Evolutionary conservation across 2,797 vertebrate genomes (phyloP).

Genomic region (Sebastes steindachneri): DNA sequence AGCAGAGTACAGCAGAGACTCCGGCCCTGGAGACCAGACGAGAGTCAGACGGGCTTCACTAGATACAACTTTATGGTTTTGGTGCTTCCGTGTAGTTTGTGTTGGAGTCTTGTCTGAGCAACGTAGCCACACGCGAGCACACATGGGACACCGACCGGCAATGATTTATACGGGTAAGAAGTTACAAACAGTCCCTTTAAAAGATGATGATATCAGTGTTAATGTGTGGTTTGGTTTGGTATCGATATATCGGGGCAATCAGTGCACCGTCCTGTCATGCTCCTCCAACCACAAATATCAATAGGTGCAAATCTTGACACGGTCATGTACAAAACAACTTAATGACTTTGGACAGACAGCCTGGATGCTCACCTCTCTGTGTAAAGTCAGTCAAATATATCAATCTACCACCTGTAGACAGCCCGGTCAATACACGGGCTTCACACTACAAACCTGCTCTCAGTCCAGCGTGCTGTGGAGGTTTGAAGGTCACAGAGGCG

Average conservation of each 20-base stretch:
- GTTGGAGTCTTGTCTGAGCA: too few species aligned
- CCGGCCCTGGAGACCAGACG: too few species aligned
- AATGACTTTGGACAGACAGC: slow-evolving; percentile 71
- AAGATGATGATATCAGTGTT: not conserved
- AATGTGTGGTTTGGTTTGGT: not conserved
- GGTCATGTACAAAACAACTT: slow-evolving; percentile 62
- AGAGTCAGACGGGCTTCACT: too few species aligned
- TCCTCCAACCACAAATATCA: slow-evolving; percentile 63
- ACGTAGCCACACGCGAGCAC: too few species aligned
- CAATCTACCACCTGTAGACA: slow-evolving; percentile 67
- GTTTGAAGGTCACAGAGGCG: not conserved
- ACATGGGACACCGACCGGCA: too few species aligned
- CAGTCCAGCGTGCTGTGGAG: not conserved
- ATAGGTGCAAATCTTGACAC: slow-evolving; percentile 54
- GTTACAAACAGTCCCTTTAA: too few species aligned
- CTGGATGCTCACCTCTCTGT: slow-evolving; percentile 44
- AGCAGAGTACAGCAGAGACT: too few species aligned
- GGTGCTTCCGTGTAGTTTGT: too few species aligned
- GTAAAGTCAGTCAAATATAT: slow-evolving; percentile 72
- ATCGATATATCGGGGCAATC: not conserved
- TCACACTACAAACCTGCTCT: slow-evolving; percentile 7
- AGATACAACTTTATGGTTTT: too few species aligned
- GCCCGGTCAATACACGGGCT: slow-evolving; percentile 47
- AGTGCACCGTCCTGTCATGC: slow-evolving; percentile 6
- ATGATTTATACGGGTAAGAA: too few species aligned